Evolutionary conservation across 2,888 invertebrate genomes (phyloP).

Genomic region (Uloborus plumipes): DNA sequence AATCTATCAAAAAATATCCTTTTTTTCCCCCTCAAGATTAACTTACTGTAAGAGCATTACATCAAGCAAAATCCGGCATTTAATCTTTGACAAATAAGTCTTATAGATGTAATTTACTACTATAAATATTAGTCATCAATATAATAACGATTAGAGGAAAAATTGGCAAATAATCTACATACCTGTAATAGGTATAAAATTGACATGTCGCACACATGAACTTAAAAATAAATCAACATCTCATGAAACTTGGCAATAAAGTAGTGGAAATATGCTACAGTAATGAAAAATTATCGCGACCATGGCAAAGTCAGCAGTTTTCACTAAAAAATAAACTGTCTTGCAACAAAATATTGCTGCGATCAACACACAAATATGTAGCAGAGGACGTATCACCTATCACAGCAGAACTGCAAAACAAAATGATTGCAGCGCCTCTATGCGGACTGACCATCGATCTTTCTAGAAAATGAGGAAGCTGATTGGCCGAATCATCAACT

Average conservation of each 20-base stretch:
- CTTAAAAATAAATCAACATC: neutral
- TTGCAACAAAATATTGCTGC: constrained; percentile 40
- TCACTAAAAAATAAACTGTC: constrained; percentile 14
- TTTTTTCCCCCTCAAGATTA: too few species aligned
- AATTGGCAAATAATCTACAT: constrained; percentile 4
- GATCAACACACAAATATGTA: constrained; percentile 12
- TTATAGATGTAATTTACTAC: too few species aligned
- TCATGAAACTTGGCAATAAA: neutral
- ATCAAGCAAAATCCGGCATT: too few species aligned
- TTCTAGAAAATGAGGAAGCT: constrained; percentile 39
- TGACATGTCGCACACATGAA: neutral
- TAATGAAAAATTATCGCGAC: neutral
- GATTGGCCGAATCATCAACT: too few species aligned
- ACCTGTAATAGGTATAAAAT: constrained; percentile 15
- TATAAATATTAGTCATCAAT: too few species aligned
- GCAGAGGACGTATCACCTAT: constrained; percentile 12
- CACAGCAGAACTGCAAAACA: constrained; percentile 51
- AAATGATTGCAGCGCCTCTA: constrained; percentile 51
- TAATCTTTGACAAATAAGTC: too few species aligned
- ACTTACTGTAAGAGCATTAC: too few species aligned
- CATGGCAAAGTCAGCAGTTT: constrained; percentile 17
- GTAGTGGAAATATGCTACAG: neutral
- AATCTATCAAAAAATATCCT: too few species aligned
- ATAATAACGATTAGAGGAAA: neutral
- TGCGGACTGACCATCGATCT: constrained; percentile 39